phyloP scores from a whole-genome alignment of 2,888 invertebrate species.

The Aricia artaxerxes region DNA sequence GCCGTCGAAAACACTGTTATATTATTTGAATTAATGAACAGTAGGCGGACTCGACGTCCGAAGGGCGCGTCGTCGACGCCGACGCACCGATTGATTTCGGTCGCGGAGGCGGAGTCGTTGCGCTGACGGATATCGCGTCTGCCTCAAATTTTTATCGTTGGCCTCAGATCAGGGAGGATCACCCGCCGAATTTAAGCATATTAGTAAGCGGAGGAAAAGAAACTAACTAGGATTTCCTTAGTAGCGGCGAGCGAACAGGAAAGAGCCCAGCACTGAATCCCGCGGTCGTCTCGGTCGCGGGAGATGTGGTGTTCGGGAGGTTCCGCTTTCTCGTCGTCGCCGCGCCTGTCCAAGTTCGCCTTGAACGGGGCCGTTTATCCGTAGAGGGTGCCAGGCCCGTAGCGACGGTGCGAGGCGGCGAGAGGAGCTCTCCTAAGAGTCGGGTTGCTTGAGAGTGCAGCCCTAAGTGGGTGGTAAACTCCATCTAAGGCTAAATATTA shows the following conservation, averaged over 20 bases:
- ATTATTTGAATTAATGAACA: too few relatives aligned
- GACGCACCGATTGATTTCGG: too few relatives aligned
- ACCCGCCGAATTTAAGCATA: too few relatives aligned
- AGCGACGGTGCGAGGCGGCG: slow-evolving; percentile 53
- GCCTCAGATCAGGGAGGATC: too few relatives aligned
- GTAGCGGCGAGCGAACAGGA: slow-evolving; percentile 66
- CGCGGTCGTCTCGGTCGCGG: slow-evolving; percentile 55
- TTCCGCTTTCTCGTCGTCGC: slow-evolving; percentile 52
- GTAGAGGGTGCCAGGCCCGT: slow-evolving; percentile 79
- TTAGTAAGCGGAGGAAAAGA: too few relatives aligned
- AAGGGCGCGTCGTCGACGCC: too few relatives aligned
- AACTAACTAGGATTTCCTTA: too few relatives aligned
- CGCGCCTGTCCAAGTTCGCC: slow-evolving; percentile 67
- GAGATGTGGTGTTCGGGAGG: slow-evolving; percentile 80
- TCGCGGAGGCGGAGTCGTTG: too few relatives aligned
- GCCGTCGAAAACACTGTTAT: too few relatives aligned
- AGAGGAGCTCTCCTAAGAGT: slow-evolving; percentile 58
- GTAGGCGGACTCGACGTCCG: too few relatives aligned
- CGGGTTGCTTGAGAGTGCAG: slow-evolving; percentile 83
- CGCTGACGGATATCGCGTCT: too few relatives aligned
- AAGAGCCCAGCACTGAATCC: slow-evolving; percentile 82
- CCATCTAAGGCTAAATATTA: slow-evolving; percentile 77
- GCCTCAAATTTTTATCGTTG: too few relatives aligned
- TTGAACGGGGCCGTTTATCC: slow-evolving; percentile 75
- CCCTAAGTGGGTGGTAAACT: slow-evolving; percentile 82